Percentiles rank a stretch among this genome's conserved stretches.
Conservation (phyloP, 1,140 invertebrate species). For the Coelopa frigida region DNA sequence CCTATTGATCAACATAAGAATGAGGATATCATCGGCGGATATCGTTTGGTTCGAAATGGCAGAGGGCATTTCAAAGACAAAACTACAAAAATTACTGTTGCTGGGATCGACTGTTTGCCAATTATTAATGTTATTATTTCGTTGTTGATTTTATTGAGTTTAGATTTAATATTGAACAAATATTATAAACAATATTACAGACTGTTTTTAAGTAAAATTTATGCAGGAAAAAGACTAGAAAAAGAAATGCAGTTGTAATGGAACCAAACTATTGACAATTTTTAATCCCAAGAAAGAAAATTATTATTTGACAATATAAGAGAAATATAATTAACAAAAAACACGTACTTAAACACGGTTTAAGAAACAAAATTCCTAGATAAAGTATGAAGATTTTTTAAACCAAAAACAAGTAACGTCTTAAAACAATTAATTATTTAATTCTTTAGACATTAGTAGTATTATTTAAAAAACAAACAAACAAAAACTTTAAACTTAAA, state of each 20-base stretch:
- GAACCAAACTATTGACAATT: slow-evolving; percentile 2
- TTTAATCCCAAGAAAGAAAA: slow-evolving; percentile 1
- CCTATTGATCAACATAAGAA: neutral
- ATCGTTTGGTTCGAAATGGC: no score
- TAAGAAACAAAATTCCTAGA: neutral
- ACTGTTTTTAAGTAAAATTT: neutral
- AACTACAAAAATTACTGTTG: no score
- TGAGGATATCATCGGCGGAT: no score
- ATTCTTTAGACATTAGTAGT: no score
- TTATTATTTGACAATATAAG: no score
- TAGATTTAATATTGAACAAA: no score
- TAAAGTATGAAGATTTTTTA: neutral
- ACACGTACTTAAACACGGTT: slow-evolving; percentile 9
- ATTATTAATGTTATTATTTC: no score
- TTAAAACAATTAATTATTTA: no score
- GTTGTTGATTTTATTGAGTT: no score
- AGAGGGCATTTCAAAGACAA: no score
- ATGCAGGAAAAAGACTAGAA: neutral
- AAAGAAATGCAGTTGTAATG: slow-evolving; percentile 2
- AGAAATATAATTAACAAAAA: slow-evolving; percentile 6
- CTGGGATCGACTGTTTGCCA: slow-evolving; percentile 4
- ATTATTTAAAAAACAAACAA: no score
- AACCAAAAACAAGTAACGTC: neutral
- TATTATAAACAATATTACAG: no score
- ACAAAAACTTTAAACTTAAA: neutral